A percentile compares a stretch with the other conserved stretches of the same genome.
Conservation (phyloP, 2,888 invertebrate species). For the Herminia tarsipennalis region DNA sequence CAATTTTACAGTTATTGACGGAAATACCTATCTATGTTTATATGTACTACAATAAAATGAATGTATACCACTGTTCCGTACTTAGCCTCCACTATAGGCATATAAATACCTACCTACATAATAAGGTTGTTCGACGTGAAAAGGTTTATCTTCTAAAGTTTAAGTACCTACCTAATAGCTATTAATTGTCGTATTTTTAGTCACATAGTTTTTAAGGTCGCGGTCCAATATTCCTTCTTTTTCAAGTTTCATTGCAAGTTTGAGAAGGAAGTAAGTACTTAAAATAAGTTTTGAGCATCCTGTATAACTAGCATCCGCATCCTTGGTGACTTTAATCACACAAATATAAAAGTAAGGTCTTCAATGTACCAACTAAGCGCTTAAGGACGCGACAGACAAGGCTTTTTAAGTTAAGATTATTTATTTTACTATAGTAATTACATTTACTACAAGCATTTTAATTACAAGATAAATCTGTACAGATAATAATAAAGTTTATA, state of each 20-base stretch:
- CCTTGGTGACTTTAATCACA: too few relatives aligned
- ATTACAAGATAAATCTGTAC: constrained; percentile 23
- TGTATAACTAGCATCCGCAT: too few relatives aligned
- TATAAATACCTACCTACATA: constrained; percentile 1
- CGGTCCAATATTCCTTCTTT: constrained; percentile 14
- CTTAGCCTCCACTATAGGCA: background rate
- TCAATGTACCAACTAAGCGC: constrained; percentile 24
- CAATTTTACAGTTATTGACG: background rate
- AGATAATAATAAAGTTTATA: constrained; percentile 20
- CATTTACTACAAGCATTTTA: constrained; percentile 16
- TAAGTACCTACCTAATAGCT: background rate
- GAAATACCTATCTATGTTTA: background rate
- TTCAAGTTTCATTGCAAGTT: background rate
- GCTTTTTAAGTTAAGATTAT: constrained; percentile 25
- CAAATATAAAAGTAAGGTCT: constrained; percentile 16
- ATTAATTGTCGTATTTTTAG: background rate
- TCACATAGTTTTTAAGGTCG: constrained; percentile 1
- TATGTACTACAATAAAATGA: background rate
- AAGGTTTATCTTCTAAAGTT: too few relatives aligned
- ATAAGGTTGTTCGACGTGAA: too few relatives aligned
- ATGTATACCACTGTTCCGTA: background rate
- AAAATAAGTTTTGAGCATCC: too few relatives aligned
- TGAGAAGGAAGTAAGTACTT: too few relatives aligned
- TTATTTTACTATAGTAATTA: constrained; percentile 33
- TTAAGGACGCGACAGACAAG: constrained; percentile 16